Evolutionary conservation across 2,888 invertebrate genomes (phyloP).

Genomic region (Phragmatobia fuliginosa): DNA sequence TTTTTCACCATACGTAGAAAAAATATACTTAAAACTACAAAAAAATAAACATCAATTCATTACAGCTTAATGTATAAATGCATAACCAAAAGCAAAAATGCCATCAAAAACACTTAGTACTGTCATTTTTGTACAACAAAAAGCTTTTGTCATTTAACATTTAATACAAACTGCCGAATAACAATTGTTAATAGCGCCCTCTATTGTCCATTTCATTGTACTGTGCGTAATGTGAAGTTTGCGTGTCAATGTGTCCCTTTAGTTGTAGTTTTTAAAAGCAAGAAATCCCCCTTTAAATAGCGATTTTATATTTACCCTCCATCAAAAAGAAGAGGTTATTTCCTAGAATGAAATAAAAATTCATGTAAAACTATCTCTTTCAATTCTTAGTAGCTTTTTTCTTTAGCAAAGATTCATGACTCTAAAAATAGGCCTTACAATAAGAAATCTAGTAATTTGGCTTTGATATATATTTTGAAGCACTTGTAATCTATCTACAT

Average conservation of each 20-base stretch:
- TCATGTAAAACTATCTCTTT: neutral
- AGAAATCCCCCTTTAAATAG: slow-evolving; percentile 20
- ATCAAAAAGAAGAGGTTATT: neutral
- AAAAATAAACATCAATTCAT: neutral
- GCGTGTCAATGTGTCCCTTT: slow-evolving; percentile 45
- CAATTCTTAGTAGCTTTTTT: neutral
- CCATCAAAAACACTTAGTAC: neutral
- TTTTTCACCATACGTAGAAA: too few species aligned
- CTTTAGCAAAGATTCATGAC: neutral
- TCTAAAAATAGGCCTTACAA: neutral
- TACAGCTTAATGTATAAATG: neutral
- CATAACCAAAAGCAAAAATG: neutral
- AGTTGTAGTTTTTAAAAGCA: slow-evolving; percentile 35
- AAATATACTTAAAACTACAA: too few species aligned
- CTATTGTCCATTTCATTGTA: slow-evolving; percentile 37
- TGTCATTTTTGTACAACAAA: slow-evolving; percentile 5
- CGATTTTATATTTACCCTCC: neutral
- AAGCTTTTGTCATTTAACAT: slow-evolving; percentile 17
- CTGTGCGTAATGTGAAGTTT: slow-evolving; percentile 39
- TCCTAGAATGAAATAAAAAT: neutral
- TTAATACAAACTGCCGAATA: slow-evolving; percentile 22
- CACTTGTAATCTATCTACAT: neutral
- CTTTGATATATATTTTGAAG: too few species aligned
- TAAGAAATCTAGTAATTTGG: neutral
- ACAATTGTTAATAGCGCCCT: slow-evolving; percentile 28